These are phyloP conservation scores for Mastacembelus armatus DNA, from an alignment of 2,797 vertebrate genomes.

Conservation along the genomic window DNA sequence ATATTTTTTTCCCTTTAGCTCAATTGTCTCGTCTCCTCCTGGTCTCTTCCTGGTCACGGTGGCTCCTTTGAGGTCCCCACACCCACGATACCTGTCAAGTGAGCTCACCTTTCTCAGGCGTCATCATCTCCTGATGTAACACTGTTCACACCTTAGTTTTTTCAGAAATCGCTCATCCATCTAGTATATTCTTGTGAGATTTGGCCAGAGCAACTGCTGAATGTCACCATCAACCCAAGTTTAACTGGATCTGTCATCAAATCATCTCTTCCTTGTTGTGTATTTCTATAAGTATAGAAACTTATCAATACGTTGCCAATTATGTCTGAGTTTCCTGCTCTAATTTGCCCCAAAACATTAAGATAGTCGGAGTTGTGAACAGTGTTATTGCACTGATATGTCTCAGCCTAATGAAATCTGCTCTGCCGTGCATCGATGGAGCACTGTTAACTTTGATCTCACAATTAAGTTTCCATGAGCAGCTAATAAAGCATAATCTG, in stretches of 20 bases:
- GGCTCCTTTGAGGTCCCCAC: too few relatives aligned
- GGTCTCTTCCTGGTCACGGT: too few relatives aligned
- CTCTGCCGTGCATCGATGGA: slow-evolving; percentile 61
- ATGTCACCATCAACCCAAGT: neutral
- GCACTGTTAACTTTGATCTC: slow-evolving; percentile 79
- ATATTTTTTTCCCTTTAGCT: too few relatives aligned
- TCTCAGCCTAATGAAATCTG: slow-evolving; percentile 74
- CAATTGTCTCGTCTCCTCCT: too few relatives aligned
- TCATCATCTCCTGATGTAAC: too few relatives aligned
- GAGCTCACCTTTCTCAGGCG: too few relatives aligned
- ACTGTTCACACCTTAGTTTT: too few relatives aligned
- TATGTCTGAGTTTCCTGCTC: slow-evolving; percentile 2
- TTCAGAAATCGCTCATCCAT: too few relatives aligned
- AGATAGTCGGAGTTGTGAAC: slow-evolving; percentile 31
- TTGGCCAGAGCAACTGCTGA: neutral
- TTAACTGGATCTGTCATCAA: neutral
- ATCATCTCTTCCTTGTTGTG: neutral
- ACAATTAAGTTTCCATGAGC: slow-evolving; percentile 79
- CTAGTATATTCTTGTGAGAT: too few relatives aligned
- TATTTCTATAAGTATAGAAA: neutral
- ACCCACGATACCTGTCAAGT: too few relatives aligned
- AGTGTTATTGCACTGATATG: slow-evolving; percentile 65
- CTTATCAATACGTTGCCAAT: neutral
- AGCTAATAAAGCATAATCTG: slow-evolving; percentile 80
- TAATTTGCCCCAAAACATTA: slow-evolving; percentile 24